Evolutionary conservation across 2,113 vertebrate species (phyloP).

Genomic region (Anoura caudifer): DNA sequence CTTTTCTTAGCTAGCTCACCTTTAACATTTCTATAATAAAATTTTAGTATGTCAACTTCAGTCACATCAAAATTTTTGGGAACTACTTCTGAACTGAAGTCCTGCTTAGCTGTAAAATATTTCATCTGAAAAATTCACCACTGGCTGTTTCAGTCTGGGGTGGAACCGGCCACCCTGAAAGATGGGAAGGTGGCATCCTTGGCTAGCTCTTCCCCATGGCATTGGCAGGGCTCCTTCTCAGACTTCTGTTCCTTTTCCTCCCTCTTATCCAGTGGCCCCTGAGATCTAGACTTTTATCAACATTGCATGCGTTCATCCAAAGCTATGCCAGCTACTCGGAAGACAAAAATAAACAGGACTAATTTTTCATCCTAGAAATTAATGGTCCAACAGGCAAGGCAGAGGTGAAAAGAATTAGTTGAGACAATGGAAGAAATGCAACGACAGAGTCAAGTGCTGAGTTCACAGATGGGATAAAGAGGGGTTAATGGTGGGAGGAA

Average conservation of each 20-base stretch:
- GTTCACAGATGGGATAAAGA: background rate
- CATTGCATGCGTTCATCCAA: background rate
- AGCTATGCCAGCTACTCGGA: too few species aligned
- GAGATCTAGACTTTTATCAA: background rate
- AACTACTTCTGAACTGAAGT: background rate
- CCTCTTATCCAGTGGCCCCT: background rate
- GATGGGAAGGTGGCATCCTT: background rate
- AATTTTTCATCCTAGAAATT: background rate
- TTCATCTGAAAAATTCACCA: background rate
- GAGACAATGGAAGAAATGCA: background rate
- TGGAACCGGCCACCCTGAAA: background rate
- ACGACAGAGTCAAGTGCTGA: background rate
- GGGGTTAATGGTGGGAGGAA: fast-evolving
- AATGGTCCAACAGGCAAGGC: background rate
- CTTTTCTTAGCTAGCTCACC: background rate
- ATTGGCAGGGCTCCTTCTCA: background rate
- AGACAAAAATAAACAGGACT: background rate
- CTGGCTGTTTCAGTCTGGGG: background rate
- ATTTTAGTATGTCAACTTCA: background rate
- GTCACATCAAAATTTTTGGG: background rate
- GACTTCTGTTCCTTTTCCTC: background rate
- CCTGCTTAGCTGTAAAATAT: background rate
- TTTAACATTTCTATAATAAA: background rate
- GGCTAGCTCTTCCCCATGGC: background rate
- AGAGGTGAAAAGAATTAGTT: background rate